Percentiles rank a stretch among this genome's conserved stretches.
Conservation (phyloP, 2,113 vertebrate genomes). For the Amphiprion ocellaris region DNA sequence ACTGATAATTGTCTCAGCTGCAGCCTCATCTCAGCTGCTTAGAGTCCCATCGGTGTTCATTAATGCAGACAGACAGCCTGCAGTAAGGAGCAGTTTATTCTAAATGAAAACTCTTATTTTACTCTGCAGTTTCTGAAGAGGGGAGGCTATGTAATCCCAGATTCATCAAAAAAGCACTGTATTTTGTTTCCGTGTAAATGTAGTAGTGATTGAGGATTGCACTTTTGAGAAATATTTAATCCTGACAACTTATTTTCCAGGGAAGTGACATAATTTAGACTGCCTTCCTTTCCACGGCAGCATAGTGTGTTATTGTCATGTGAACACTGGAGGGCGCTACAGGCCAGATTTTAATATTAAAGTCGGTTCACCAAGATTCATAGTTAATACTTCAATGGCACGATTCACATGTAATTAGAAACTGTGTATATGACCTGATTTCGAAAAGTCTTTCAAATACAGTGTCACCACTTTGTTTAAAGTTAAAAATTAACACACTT, state of each 20-base stretch:
- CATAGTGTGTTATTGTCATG: constrained; percentile 15
- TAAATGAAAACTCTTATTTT: background rate
- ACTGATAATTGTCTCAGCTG: background rate
- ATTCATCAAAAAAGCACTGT: background rate
- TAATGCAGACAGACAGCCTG: constrained; percentile 6
- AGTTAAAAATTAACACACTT: too few species aligned
- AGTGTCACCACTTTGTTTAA: too few species aligned
- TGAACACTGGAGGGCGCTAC: constrained; percentile 54
- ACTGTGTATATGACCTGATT: too few species aligned
- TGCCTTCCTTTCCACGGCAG: background rate
- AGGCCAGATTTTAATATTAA: background rate
- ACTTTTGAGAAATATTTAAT: background rate
- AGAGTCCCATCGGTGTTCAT: constrained; percentile 30
- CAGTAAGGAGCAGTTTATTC: background rate
- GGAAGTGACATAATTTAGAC: background rate
- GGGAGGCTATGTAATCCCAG: background rate
- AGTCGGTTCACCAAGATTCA: background rate
- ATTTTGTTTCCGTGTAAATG: background rate
- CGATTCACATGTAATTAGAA: too few species aligned
- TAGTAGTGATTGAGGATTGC: background rate
- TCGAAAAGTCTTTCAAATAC: too few species aligned
- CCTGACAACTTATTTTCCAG: background rate
- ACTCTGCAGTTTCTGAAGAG: background rate
- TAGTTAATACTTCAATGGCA: too few species aligned
- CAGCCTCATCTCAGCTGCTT: background rate